phyloP scores from a whole-genome alignment of 2,113 vertebrate species.

The Antechinus flavipes region DNA sequence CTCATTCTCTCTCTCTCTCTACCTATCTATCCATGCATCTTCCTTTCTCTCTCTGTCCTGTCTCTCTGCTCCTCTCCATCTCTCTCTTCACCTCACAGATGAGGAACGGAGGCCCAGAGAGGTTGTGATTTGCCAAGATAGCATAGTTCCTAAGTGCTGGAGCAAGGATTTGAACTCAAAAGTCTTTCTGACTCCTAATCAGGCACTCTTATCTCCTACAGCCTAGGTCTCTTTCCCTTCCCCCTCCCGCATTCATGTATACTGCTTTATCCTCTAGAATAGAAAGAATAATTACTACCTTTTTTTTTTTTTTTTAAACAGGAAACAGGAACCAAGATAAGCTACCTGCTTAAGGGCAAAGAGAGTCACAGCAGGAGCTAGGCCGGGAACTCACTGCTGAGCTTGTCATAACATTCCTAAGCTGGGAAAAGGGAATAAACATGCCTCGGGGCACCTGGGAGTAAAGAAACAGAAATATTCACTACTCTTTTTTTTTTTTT shows the following conservation, averaged over 20 bases:
- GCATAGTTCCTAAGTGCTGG: neutral
- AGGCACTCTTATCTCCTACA: neutral
- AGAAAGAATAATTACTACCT: slow-evolving; percentile 3
- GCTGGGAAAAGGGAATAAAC: neutral
- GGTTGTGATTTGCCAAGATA: neutral
- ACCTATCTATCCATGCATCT: too few species aligned
- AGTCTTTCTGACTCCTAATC: neutral
- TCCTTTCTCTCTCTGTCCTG: neutral
- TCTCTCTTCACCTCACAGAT: neutral
- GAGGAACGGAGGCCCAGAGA: neutral
- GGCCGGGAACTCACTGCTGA: neutral
- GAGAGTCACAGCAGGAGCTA: neutral
- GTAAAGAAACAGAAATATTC: neutral
- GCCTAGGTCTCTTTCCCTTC: neutral
- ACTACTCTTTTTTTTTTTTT: neutral
- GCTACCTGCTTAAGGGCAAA: slow-evolving; percentile 3
- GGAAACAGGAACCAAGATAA: slow-evolving; percentile 4
- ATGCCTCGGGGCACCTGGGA: neutral
- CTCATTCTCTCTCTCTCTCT: neutral
- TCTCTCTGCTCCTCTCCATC: too few species aligned
- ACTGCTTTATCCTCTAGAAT: neutral
- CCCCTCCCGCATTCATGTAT: neutral
- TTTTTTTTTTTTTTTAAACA: neutral
- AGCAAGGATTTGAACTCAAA: neutral
- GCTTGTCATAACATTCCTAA: neutral